Conservation (phyloP, 1,140 invertebrate species). For the Alviniconcha marisindica region DNA sequence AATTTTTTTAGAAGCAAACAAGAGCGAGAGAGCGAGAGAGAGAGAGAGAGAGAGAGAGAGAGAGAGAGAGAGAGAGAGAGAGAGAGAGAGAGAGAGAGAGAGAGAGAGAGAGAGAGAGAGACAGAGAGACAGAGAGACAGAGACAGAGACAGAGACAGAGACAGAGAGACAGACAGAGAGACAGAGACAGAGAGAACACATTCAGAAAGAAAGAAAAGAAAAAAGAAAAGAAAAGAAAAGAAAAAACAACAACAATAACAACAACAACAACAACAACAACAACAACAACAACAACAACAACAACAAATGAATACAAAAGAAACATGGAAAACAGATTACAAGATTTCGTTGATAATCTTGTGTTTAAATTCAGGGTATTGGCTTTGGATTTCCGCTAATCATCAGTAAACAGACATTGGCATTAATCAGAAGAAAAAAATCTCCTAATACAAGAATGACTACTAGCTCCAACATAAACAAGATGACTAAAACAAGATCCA, state of each 20-base stretch:
- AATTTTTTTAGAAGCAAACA: not conserved
- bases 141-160: not conserved
- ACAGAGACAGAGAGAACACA: not conserved
- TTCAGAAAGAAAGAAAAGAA: not conserved
- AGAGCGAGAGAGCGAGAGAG: not conserved
- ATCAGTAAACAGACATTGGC: too few species aligned
- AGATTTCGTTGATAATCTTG: too few species aligned
- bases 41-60: not conserved
- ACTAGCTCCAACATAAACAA: too few species aligned
- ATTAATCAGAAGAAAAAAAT: too few species aligned
- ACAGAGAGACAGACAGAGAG: not conserved
- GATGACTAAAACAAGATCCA: too few species aligned
- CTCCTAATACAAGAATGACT: too few species aligned
- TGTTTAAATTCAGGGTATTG: too few species aligned
- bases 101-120: conserved; percentile 6
- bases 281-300: too few species aligned
- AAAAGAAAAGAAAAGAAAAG: not conserved
- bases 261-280: too few species aligned
- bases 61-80: not conserved
- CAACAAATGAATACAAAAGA: too few species aligned
- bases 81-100: not conserved
- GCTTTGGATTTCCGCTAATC: too few species aligned
- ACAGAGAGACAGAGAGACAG: conserved; percentile 13
- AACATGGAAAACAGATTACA: too few species aligned
- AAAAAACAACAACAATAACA: not conserved